Base-by-base conservation (phyloP, 1,140 invertebrate genomes). In the Drosophila persimilis region DNA sequence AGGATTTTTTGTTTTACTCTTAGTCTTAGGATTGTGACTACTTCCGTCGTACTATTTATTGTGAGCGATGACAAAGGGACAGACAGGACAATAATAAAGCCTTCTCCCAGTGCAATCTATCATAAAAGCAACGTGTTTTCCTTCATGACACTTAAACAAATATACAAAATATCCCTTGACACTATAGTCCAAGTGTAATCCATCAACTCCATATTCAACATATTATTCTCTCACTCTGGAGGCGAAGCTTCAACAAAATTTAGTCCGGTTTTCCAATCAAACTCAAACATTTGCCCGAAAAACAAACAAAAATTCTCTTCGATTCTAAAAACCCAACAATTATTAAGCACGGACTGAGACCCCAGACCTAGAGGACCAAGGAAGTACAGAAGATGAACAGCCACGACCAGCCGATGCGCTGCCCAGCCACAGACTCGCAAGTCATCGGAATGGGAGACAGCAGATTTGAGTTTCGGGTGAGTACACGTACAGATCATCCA, bases 401-500 rank as follows among this genome's bases (percentile, higher is more conserved):
- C 45, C 70, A 64, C 24, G 31, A 50, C 6, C 52, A 66, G 9
- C 70, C 81, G 35, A 9, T 61, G 1, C 59, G 52, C 20, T 61
- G 60, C 13, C 57, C 29, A 26, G 26, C 57, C 1, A 70, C 41
- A 9, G 62, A 67, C 1, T 17, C 26, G 11, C 20, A 69, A 5
- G 13, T 64, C 2, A 13, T 22, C 5, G 22, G 46, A 24, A 17
- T 41, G 2, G 24, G 31, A 3, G 20, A 26, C 8, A 77, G 81
- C 54, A 39, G 35, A 11, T 75, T 84, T 45, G 84, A 90, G 50
- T 90, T 85, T 47, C 73, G 70, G 80, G 89, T 90, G 41, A 88
- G 76, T 52, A 2, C 3, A 4, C 8, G 20, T 1, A 15, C 29
- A 2, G 2, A 8, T 2, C 29, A 31, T 8, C 7, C 29, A 8